Conservation (phyloP, 2,797 vertebrate genomes). For the Oreonectes daqikongensis region DNA sequence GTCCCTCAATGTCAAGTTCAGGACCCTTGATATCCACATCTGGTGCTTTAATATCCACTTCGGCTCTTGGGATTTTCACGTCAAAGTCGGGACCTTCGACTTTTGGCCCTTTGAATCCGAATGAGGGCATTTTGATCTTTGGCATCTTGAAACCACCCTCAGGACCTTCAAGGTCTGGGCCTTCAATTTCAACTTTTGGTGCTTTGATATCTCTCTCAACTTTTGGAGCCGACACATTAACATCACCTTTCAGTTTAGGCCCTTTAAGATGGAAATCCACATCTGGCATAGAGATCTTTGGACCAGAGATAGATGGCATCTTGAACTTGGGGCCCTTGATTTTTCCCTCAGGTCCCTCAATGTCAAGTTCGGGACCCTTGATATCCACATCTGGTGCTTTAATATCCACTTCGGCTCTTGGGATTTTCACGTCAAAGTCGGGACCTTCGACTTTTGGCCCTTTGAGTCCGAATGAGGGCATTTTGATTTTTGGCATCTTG, state of each 20-base stretch:
- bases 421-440: neutral
- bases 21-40: no score
- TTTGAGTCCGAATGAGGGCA: constrained; percentile 22
- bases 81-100: no score
- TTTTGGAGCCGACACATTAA: neutral
- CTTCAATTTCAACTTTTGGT: no score
- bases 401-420: constrained; percentile 36
- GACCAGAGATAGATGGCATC: constrained; percentile 37
- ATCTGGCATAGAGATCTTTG: constrained; percentile 47
- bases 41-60: no score
- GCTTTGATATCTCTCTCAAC: no score
- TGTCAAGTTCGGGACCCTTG: constrained; percentile 53
- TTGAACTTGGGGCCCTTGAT: constrained; percentile 50
- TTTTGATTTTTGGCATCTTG: constrained; percentile 42
- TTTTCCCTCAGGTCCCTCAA: constrained; percentile 5
- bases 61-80: no score
- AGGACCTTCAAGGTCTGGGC: neutral
- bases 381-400: constrained; percentile 44
- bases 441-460: constrained; percentile 24
- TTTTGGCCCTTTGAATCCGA: no score
- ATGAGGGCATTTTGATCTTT: no score
- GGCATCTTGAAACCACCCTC: neutral
- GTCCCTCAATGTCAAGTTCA: no score
- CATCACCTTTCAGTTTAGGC: constrained; percentile 26
- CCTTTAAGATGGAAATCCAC: constrained; percentile 17